Conservation (phyloP, 2,113 vertebrate species). For the Chelonoidis abingdonii region DNA sequence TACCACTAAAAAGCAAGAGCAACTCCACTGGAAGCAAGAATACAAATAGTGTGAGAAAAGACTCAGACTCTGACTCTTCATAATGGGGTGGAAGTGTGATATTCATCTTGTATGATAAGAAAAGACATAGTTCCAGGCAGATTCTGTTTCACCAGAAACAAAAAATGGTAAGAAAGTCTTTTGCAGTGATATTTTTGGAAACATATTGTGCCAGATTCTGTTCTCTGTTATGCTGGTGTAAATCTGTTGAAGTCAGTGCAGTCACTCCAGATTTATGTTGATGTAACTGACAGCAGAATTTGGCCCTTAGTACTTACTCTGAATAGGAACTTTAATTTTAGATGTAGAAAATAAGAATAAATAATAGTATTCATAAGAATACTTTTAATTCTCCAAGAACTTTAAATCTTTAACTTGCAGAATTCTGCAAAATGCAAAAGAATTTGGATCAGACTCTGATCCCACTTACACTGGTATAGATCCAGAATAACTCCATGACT, state of each 20-base stretch:
- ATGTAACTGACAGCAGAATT: background rate
- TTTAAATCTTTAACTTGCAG: background rate
- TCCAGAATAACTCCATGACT: background rate
- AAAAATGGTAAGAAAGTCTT: background rate
- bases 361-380: background rate
- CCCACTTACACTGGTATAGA: background rate
- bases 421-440: background rate
- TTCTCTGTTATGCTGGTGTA: background rate
- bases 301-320: background rate
- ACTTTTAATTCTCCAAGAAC: background rate
- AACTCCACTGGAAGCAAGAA: background rate
- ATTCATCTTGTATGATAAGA: fast-evolving
- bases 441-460: background rate
- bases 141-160: background rate
- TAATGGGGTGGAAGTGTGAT: background rate
- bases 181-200: background rate
- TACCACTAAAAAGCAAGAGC: conserved; percentile 9
- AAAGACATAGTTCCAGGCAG: background rate
- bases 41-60: background rate
- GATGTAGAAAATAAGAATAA: background rate
- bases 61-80: background rate
- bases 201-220: background rate
- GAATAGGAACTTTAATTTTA: background rate
- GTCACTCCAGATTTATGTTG: background rate
- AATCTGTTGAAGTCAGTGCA: background rate